A percentile compares a stretch with the other conserved stretches of the same genome.
These are phyloP conservation scores for Drosophila tanythrix DNA, from an alignment of 2,888 invertebrate genomes.

Conservation along the genomic window DNA sequence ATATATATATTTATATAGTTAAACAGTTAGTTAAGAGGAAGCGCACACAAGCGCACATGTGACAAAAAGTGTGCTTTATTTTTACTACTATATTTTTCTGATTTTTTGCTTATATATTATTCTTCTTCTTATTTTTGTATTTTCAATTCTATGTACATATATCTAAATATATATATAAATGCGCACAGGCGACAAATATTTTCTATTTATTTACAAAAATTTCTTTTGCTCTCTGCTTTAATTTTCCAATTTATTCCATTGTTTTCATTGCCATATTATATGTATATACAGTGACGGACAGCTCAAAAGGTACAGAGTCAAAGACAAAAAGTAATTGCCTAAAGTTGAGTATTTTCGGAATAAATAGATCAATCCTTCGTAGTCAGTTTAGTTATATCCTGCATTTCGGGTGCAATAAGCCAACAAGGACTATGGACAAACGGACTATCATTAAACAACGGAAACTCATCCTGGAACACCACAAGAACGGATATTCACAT, in stretches of 20 bases:
- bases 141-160: not conserved
- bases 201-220: not conserved
- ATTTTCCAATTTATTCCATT: not conserved
- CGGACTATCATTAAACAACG: no score
- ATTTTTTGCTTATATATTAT: not conserved
- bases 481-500: no score
- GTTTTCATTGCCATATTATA: not conserved
- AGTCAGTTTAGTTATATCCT: no score
- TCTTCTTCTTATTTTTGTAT: not conserved
- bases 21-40: not conserved
- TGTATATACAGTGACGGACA: no score
- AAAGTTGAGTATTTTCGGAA: no score
- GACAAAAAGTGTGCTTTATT: not conserved
- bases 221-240: not conserved
- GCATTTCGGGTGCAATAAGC: no score
- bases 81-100: not conserved
- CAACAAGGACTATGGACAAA: no score
- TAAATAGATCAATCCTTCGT: no score
- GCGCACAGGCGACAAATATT: not conserved
- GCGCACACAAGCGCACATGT: not conserved
- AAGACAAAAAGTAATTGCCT: no score
- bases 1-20: not conserved
- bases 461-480: no score
- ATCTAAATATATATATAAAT: not conserved
- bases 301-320: no score